Conservation (phyloP, 2,113 vertebrate genomes). For the Notiomystis cincta region DNA sequence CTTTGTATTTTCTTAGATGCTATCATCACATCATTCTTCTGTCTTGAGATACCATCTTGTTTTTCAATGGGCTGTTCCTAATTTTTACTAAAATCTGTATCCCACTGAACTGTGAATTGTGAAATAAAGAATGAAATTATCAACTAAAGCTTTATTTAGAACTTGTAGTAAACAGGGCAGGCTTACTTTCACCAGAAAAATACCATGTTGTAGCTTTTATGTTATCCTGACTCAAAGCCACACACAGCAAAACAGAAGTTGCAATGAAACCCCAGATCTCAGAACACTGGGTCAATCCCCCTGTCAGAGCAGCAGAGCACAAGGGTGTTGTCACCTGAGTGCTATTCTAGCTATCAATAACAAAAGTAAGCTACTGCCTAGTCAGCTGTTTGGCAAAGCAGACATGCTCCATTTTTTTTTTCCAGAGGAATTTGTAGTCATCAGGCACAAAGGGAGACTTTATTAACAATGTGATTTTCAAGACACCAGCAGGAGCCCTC, state of each 20-base stretch:
- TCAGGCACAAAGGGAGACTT: background rate
- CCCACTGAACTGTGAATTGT: background rate
- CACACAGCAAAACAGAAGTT: background rate
- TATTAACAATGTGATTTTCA: background rate
- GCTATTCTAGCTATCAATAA: background rate
- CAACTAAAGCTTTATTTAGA: background rate
- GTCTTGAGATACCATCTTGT: background rate
- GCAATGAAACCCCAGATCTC: background rate
- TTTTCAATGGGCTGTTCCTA: background rate
- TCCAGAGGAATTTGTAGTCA: background rate
- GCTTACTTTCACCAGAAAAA: background rate
- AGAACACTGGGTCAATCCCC: background rate
- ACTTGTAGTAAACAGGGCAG: background rate
- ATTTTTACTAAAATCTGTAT: background rate
- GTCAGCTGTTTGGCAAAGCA: background rate
- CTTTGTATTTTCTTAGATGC: background rate
- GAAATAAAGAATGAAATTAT: background rate
- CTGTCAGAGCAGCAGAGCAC: background rate
- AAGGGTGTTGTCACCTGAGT: background rate
- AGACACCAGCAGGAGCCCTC: background rate
- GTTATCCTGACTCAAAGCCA: background rate
- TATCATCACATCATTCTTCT: background rate
- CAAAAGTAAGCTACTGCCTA: background rate
- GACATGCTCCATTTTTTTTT: accelerated
- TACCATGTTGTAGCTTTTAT: background rate